These are phyloP conservation scores for Xiphophorus birchmanni DNA, from an alignment of 2,797 vertebrate genomes.

Conservation along the genomic window DNA sequence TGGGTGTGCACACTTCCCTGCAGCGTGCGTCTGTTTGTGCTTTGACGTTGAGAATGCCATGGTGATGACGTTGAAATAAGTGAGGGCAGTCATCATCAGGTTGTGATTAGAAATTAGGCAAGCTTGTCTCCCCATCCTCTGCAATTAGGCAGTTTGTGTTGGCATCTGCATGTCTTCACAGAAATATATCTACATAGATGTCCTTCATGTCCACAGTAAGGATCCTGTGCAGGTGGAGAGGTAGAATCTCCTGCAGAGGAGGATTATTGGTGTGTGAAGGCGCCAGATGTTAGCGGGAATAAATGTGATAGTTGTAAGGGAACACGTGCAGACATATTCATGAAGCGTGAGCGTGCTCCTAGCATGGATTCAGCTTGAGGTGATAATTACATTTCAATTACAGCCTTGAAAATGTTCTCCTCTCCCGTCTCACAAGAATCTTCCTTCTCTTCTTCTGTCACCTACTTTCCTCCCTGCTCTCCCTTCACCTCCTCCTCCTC, in stretches of 20 bases:
- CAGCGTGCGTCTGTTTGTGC: constrained; percentile 4
- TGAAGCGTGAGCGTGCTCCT: constrained; percentile 28
- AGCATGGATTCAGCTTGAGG: constrained; percentile 72
- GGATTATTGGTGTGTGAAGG: constrained; percentile 78
- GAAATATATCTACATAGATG: constrained; percentile 6
- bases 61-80: constrained; percentile 73
- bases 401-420: constrained; percentile 67
- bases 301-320: constrained; percentile 53
- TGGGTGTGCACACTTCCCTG: constrained; percentile 8
- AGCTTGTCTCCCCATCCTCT: constrained; percentile 27
- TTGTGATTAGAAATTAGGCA: constrained; percentile 47
- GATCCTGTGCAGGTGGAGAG: constrained; percentile 17
- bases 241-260: constrained; percentile 43
- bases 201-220: constrained; percentile 6
- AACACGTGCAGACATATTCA: constrained; percentile 56
- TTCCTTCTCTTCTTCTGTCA: constrained; percentile 2
- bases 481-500: not conserved
- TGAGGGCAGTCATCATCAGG: constrained; percentile 49
- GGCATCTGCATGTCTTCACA: constrained; percentile 15
- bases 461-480: constrained; percentile 1
- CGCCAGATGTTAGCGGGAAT: constrained; percentile 76
- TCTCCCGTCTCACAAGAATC: constrained; percentile 50
- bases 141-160: constrained; percentile 11
- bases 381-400: constrained; percentile 85
- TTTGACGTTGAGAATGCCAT: constrained; percentile 57